These are phyloP conservation scores for Ophion costatus DNA, from an alignment of 2,888 invertebrate genomes.

Conservation along the genomic window DNA sequence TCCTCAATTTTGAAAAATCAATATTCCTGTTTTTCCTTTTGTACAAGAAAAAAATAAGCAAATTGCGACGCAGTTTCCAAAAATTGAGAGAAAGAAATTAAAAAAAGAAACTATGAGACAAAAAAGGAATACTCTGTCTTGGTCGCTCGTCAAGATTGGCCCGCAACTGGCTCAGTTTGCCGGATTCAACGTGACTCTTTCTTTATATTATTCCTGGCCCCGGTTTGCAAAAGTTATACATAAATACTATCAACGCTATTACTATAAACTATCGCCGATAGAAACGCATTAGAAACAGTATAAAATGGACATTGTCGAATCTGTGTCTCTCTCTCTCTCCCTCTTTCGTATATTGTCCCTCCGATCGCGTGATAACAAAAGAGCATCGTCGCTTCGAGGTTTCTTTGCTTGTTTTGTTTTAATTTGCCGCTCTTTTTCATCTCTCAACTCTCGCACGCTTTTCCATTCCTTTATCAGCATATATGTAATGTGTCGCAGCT, in stretches of 20 bases:
- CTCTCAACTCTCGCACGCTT: conserved; percentile 23
- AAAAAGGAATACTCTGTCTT: conserved; percentile 4
- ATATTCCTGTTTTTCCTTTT: neutral
- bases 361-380: conserved; percentile 34
- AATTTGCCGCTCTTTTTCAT: conserved; percentile 26
- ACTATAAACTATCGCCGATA: conserved; percentile 79
- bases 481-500: conserved; percentile 57
- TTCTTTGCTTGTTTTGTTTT: conserved; percentile 55
- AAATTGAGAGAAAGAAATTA: neutral
- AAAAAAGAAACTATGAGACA: conserved; percentile 1
- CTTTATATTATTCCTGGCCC: conserved; percentile 15
- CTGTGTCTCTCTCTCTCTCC: conserved; percentile 51
- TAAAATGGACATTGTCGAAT: conserved; percentile 80
- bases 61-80: conserved; percentile 19
- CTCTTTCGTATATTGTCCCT: conserved; percentile 47
- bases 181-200: conserved; percentile 9
- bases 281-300: conserved; percentile 82
- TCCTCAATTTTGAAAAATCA: conserved; percentile 2
- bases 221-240: conserved; percentile 69
- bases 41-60: conserved; percentile 3
- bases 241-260: conserved; percentile 81
- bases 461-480: conserved; percentile 56
- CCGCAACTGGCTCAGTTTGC: conserved; percentile 16
- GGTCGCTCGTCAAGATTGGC: conserved; percentile 32
- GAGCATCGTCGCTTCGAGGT: conserved; percentile 43